Conservation (phyloP, 2,888 invertebrate genomes). For the Acanthosepion lycidas region DNA sequence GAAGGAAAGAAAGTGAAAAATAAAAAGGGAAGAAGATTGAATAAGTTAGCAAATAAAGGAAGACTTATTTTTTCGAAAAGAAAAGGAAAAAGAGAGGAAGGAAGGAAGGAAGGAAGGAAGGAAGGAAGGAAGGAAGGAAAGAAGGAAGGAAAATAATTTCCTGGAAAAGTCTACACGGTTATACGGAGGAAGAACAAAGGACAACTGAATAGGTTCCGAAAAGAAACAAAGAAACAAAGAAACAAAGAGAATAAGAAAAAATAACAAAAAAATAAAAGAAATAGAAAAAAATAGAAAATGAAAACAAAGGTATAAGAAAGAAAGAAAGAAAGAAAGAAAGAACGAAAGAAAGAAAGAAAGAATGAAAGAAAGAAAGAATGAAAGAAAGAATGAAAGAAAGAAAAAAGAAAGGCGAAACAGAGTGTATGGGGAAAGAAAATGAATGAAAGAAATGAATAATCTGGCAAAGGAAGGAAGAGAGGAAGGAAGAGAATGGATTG, state of each 20-base stretch:
- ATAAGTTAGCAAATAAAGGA: neutral
- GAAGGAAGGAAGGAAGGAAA: no score
- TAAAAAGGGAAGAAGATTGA: neutral
- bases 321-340: no score
- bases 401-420: neutral
- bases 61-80: neutral
- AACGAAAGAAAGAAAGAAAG: no score
- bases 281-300: no score
- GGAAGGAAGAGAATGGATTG: neutral
- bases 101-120: no score
- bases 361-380: neutral
- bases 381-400: neutral
- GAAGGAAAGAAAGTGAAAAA: no score
- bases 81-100: neutral
- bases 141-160: no score
- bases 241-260: neutral
- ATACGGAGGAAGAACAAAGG: neutral
- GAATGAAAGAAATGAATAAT: no score
- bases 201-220: neutral
- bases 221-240: neutral
- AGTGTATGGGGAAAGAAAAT: no score
- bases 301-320: no score
- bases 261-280: no score
- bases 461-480: neutral
- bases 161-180: neutral